Evolutionary conservation across 2,888 invertebrate species (phyloP).

Genomic region (Eremobia ochroleuca): DNA sequence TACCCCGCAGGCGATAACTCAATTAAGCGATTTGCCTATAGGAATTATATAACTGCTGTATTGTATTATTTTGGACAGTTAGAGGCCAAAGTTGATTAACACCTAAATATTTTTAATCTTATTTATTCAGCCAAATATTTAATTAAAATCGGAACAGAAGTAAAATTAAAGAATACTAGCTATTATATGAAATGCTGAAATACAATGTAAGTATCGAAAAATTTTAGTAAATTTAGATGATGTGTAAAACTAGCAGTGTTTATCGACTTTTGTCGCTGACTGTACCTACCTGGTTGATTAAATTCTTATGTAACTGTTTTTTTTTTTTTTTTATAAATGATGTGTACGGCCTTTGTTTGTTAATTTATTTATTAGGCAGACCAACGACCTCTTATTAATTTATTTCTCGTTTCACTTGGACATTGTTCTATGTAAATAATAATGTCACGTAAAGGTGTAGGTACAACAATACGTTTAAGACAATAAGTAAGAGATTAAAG

Average conservation of each 20-base stretch:
- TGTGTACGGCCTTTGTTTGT: conserved; percentile 2
- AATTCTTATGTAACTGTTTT: neutral
- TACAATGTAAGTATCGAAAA: no score
- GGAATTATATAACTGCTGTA: no score
- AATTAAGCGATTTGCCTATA: no score
- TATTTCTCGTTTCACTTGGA: conserved; percentile 1
- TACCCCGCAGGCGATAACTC: no score
- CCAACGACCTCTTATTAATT: neutral
- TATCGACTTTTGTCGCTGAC: neutral
- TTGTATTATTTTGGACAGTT: neutral
- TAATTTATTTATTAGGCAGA: neutral
- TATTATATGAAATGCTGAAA: neutral
- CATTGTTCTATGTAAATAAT: conserved; percentile 1
- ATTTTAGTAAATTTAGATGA: neutral
- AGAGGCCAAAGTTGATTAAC: neutral
- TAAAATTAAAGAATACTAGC: neutral
- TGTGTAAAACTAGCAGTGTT: neutral
- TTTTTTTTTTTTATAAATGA: neutral
- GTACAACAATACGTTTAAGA: neutral
- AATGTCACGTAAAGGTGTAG: neutral
- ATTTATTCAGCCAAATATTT: neutral
- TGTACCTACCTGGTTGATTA: neutral
- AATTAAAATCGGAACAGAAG: neutral
- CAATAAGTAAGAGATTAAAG: neutral
- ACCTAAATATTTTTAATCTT: neutral